Conservation (phyloP, 2,797 vertebrate genomes). For the Oreonectes daqikongensis region DNA sequence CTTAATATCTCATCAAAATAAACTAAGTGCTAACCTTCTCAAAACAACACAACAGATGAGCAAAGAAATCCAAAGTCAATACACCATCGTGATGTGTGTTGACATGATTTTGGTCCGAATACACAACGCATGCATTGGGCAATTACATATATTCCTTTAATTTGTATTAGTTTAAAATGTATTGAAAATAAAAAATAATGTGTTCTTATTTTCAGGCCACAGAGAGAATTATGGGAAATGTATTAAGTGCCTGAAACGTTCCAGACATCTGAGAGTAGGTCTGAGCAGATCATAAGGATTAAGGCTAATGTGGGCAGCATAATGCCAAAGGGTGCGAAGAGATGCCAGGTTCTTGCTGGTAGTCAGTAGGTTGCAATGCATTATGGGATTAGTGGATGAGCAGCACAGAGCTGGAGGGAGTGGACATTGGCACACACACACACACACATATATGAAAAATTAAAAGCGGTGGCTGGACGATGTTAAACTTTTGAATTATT, state of each 20-base stretch:
- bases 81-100: not conserved
- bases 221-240: not conserved
- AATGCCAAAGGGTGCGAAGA: conserved; percentile 11
- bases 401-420: not conserved
- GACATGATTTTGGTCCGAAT: not conserved
- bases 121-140: not conserved
- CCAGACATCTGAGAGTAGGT: conserved; percentile 21
- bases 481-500: too few relatives aligned
- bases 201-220: not conserved
- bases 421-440: not conserved
- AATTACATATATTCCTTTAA: too few relatives aligned
- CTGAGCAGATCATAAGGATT: not conserved
- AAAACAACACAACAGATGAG: not conserved
- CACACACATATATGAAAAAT: not conserved
- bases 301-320: conserved; percentile 42
- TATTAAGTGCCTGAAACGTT: not conserved
- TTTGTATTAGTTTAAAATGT: too few relatives aligned
- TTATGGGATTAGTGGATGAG: not conserved
- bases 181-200: too few relatives aligned
- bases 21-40: not conserved
- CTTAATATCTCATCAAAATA: not conserved
- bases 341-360: conserved; percentile 24
- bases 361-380: conserved; percentile 3
- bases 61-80: not conserved
- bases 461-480: too few relatives aligned